Base-by-base conservation (phyloP, 2,113 vertebrate genomes). In the Chauna torquata region DNA sequence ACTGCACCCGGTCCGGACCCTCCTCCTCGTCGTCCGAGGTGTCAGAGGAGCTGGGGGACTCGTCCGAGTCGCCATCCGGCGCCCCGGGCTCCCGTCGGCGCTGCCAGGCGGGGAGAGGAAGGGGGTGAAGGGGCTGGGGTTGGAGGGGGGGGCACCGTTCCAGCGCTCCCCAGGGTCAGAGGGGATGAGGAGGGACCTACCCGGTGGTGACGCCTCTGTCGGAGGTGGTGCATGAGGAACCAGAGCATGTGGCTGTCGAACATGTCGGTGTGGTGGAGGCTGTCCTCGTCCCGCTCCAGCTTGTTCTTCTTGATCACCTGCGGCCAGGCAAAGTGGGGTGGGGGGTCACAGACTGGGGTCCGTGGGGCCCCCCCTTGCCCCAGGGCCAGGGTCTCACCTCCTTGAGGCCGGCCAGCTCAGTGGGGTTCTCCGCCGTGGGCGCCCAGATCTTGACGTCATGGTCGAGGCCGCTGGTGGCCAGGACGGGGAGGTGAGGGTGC, bases 301-400 rank as follows among this genome's bases (percentile, higher is more conserved):
- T 99, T 99, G 98, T 99, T 99, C 97, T 99, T 99, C 98, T 99
- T 99, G 97, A 99, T 99, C 94, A 99, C 98, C 99, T 99, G 93
- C 22, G 71, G 23, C 12, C 79, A n/a, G 36, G 82, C 12, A 11
- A 52, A 27, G 25, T 13, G 28, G 22, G 32, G 25, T 18, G 25
- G 68, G 13, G 8, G 30, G 13, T 19, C 19, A 4, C 49, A 14
- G 34, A 58, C 16, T 25, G 50, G 50, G 50, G 50, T 52, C 10
- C 24, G n/a, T 4, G 7, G 38, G 45, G 13, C 15, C 27, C 20
- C 20, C 4, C 23, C 9, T 9, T 5, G 3, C 27, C 12, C 15
- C 2, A 28, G 70, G 58, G 52, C 64, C 24, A 9, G 7, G 23
- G 16, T 40, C 97, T 97, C 94, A 99, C 99, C 92, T 99, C 99